Conservation (phyloP, 2,797 vertebrate species). For the Cyprinodon diabolis region DNA sequence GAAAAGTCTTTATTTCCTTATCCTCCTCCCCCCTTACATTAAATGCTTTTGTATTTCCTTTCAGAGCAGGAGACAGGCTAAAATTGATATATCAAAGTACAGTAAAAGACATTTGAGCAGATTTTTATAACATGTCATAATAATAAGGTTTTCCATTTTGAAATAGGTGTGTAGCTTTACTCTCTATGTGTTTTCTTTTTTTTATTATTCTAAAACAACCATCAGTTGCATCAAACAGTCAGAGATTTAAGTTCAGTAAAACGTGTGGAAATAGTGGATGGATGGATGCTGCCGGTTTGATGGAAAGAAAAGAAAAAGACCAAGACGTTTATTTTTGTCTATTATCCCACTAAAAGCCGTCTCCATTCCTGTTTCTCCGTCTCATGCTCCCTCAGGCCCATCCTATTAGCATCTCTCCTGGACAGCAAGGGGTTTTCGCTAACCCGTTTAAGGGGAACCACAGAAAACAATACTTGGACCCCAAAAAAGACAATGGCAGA, state of each 20-base stretch:
- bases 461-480: slow-evolving; percentile 83
- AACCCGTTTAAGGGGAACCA: slow-evolving; percentile 82
- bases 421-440: slow-evolving; percentile 79
- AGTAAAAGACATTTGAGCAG: slow-evolving; percentile 6
- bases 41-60: too few relatives aligned
- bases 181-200: slow-evolving; percentile 47
- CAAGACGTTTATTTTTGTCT: slow-evolving; percentile 76
- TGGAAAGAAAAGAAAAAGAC: slow-evolving; percentile 73
- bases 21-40: not conserved
- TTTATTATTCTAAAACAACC: slow-evolving; percentile 44
- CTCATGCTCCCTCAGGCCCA: slow-evolving; percentile 55
- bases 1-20: not conserved
- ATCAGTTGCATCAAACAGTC: slow-evolving; percentile 51
- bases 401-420: slow-evolving; percentile 77
- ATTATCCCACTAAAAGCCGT: slow-evolving; percentile 77
- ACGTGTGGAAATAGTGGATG: slow-evolving; percentile 69
- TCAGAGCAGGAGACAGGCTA: not conserved
- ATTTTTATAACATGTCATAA: slow-evolving; percentile 25
- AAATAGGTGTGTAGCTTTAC: slow-evolving; percentile 58
- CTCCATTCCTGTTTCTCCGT: slow-evolving; percentile 62
- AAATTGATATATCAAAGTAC: slow-evolving; percentile 15
- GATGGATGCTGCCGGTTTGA: slow-evolving; percentile 79
- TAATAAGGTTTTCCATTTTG: slow-evolving; percentile 36
- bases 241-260: slow-evolving; percentile 38
- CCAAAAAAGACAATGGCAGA: slow-evolving; percentile 84